A percentile compares a stretch with the other conserved stretches of the same genome.
These are phyloP conservation scores for Babylonia areolata DNA, from an alignment of 1,140 invertebrate genomes.

Conservation along the genomic window DNA sequence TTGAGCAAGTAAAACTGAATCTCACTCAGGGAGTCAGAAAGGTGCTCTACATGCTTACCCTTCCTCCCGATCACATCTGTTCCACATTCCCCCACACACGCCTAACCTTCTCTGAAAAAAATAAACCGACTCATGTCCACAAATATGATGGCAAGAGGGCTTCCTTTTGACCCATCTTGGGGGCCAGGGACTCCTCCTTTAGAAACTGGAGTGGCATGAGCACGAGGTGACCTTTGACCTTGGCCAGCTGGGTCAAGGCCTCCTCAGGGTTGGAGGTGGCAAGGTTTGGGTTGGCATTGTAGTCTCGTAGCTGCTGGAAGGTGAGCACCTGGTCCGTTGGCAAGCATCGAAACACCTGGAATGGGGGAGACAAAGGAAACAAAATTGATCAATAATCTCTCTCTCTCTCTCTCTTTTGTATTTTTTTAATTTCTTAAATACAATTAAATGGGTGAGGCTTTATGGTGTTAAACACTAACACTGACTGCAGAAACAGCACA, in stretches of 20 bases:
- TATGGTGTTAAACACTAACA: too few species aligned
- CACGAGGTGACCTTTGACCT: constrained; percentile 88
- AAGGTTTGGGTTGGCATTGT: constrained; percentile 82
- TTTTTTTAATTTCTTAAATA: too few species aligned
- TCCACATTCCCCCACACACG: background rate
- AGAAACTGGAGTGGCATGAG: constrained; percentile 91
- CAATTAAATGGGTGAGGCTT: too few species aligned
- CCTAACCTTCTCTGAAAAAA: background rate
- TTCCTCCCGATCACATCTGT: background rate
- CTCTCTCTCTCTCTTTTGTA: too few species aligned
- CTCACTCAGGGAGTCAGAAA: background rate
- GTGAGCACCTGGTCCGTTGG: constrained; percentile 87
- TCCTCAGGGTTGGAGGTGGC: constrained; percentile 82
- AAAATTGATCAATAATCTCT: background rate
- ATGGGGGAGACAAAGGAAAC: constrained; percentile 2
- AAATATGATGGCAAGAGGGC: constrained; percentile 77
- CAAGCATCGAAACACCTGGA: constrained; percentile 86
- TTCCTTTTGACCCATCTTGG: constrained; percentile 86
- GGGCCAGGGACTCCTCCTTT: constrained; percentile 85
- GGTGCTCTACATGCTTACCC: background rate
- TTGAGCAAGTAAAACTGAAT: background rate
- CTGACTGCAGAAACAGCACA: too few species aligned
- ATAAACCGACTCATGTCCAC: constrained; percentile 79
- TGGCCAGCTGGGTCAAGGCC: constrained; percentile 83
- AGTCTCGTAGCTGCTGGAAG: constrained; percentile 85